Evolutionary conservation across 2,888 invertebrate genomes (phyloP), one percentile per base, ranked within the genome.

Genomic region (Chloroclysta siterata): DNA sequence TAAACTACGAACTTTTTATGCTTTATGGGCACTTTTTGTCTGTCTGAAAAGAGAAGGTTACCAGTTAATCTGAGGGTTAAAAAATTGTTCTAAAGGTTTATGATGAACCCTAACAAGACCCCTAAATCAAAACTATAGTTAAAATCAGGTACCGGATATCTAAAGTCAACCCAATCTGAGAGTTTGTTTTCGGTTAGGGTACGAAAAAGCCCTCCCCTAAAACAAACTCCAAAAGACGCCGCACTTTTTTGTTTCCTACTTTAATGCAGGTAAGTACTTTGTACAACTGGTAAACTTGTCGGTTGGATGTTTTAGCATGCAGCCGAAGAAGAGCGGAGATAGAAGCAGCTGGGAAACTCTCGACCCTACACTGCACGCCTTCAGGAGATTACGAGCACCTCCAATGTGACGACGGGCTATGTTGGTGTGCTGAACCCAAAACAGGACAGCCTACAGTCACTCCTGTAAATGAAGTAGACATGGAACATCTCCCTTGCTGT

Each of bases 341-440:
- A 61, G 90, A 93, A 77, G 81, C 80, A n/a, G 68, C 78, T n/a
- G 86, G 84, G 36, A 82, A 74, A 5, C 90, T 92, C 51, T 93
- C 94, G 5, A 94, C 94, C 4, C 85, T 96, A 15, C 96, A 96
- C 78, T 96, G 96, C 78, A 93, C 94, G 53, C 73, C 87, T 44
- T 87, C 90, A 73, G 96, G 96, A 17, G 95, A 95, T 85, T 96
- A 94, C 79, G 96, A 96, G 76, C 85, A 90, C 22, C 80, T 96
- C 33, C 96, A 96, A 78, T 96, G 96, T 76, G 94, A 95, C 79
- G 88, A 93, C 60, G 95, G 94, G 1, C 78, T 95, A 68, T 96
- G 96, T 77, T 96, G 95, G 95, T 96, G 96, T 81, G 95, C 93
- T 1, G 93, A 95, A 41, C 86, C 93, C 0, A 88, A 79, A 77